Evolutionary conservation across 1,140 invertebrate genomes (phyloP).

Genomic region (Notospermus geniculatus): DNA sequence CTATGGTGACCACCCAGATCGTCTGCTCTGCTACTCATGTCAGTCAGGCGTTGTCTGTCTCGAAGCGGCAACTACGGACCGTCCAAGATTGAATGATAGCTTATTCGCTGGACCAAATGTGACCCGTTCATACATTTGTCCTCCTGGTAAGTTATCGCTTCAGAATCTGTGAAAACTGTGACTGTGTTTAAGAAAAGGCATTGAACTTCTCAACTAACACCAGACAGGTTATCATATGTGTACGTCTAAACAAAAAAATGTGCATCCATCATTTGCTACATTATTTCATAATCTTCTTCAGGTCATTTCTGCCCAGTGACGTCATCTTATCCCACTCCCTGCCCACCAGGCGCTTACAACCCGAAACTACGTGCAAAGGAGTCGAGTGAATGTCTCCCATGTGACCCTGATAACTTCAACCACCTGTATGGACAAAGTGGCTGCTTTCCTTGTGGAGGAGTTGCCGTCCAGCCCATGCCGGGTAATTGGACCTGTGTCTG

Average conservation of each 20-base stretch:
- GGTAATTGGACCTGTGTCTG: constrained; percentile 42
- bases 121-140: constrained; percentile 47
- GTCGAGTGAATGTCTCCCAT: constrained; percentile 34
- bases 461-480: constrained; percentile 31
- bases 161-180: too few relatives aligned
- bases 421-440: constrained; percentile 40
- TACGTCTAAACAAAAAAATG: too few relatives aligned
- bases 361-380: constrained; percentile 26
- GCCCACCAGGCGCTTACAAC: constrained; percentile 39
- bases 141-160: constrained; percentile 40
- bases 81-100: constrained; percentile 37
- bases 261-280: too few relatives aligned
- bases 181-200: too few relatives aligned
- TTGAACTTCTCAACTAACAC: too few relatives aligned
- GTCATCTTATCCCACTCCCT: constrained; percentile 31
- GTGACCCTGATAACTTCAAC: constrained; percentile 44
- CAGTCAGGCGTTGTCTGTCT: constrained; percentile 49
- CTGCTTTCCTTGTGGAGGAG: constrained; percentile 44
- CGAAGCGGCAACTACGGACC: constrained; percentile 38
- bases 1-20: constrained; percentile 37
- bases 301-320: constrained; percentile 44
- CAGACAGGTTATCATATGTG: too few relatives aligned
- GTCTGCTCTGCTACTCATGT: constrained; percentile 39
- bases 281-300: too few relatives aligned
- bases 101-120: constrained; percentile 32